A percentile compares a stretch with the other conserved stretches of the same genome.
phyloP scores from a whole-genome alignment of 2,888 invertebrate species.

The Suillia variegata region DNA sequence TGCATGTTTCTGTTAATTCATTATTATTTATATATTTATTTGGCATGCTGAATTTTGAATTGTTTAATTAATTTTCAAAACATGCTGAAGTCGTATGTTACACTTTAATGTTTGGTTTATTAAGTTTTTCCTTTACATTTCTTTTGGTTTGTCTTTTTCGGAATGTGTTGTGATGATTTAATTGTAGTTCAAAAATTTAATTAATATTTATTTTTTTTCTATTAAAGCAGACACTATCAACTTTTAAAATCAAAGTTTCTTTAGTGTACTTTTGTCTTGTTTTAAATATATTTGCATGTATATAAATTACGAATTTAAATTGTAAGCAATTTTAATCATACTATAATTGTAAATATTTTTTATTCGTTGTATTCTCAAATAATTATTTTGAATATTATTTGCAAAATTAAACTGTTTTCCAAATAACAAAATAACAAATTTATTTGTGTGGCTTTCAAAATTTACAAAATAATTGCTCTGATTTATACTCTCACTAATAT shows the following conservation, averaged over 20 bases:
- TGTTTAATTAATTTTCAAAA: not conserved
- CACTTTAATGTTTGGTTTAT: not conserved
- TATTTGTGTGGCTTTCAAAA: too few species aligned
- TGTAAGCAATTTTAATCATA: slow-evolving; percentile 48
- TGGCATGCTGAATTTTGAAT: too few species aligned
- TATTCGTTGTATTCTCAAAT: slow-evolving; percentile 56
- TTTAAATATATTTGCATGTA: slow-evolving; percentile 21
- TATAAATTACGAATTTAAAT: slow-evolving; percentile 28
- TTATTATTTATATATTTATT: too few species aligned
- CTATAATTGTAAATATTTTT: slow-evolving; percentile 38
- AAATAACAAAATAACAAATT: too few species aligned
- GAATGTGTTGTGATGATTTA: too few species aligned
- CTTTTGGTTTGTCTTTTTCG: not conserved
- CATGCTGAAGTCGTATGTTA: slow-evolving; percentile 2
- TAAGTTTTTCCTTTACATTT: not conserved
- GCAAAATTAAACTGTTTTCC: too few species aligned
- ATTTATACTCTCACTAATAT: too few species aligned
- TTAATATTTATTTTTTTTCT: not conserved
- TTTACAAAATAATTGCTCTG: too few species aligned
- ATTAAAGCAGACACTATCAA: not conserved
- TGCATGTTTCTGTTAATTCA: too few species aligned
- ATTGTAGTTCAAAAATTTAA: too few species aligned
- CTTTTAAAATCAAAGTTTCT: slow-evolving; percentile 3
- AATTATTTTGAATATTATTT: slow-evolving; percentile 36
- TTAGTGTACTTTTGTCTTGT: slow-evolving; percentile 24